A percentile compares a stretch with the other conserved stretches of the same genome.
Conservation (phyloP, 2,888 invertebrate species). For the Julus scanicus region DNA sequence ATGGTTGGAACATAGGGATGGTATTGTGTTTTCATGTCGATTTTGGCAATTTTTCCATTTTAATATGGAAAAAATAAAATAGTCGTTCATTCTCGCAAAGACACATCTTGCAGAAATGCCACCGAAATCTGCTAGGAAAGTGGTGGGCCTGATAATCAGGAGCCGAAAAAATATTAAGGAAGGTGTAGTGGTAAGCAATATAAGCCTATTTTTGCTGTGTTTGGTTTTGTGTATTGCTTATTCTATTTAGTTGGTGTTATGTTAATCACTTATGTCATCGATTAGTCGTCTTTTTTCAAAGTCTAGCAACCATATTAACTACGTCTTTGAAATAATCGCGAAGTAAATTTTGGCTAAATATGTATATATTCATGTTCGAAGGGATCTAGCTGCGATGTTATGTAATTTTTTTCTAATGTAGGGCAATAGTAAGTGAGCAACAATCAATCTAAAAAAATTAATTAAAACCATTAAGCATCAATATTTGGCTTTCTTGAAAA, state of each 20-base stretch:
- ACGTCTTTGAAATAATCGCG: too few relatives aligned
- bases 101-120: conserved; percentile 27
- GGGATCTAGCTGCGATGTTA: too few relatives aligned
- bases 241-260: background rate
- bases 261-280: background rate
- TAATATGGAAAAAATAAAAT: conserved; percentile 26
- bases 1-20: background rate
- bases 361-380: too few relatives aligned
- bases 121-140: conserved; percentile 61
- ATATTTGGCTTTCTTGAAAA: too few relatives aligned
- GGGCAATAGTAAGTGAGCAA: too few relatives aligned
- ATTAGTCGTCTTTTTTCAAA: background rate
- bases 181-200: conserved; percentile 61
- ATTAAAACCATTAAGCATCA: too few relatives aligned
- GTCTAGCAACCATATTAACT: too few relatives aligned
- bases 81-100: background rate
- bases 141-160: conserved; percentile 61
- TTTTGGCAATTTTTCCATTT: background rate
- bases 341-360: too few relatives aligned
- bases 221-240: conserved; percentile 30
- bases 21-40: conserved; percentile 11
- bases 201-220: conserved; percentile 25
- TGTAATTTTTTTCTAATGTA: too few relatives aligned
- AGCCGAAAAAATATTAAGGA: conserved; percentile 61
- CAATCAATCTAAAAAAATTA: too few relatives aligned